These are phyloP conservation scores for Bugula neritina DNA, from an alignment of 2,888 invertebrate genomes.

Conservation along the genomic window DNA sequence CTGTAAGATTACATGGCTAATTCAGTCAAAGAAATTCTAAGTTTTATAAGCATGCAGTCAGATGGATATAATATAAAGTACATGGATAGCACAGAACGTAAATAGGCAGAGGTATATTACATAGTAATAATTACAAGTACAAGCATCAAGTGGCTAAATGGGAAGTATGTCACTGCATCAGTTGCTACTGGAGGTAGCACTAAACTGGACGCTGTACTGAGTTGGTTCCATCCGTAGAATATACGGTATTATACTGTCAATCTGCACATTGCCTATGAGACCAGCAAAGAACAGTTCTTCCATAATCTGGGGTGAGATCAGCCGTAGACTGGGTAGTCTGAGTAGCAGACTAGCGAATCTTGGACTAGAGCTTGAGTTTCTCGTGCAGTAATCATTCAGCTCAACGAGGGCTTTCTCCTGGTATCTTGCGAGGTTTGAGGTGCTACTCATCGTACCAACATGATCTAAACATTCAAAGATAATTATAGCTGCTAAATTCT, in stretches of 20 bases:
- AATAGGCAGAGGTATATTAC: no score
- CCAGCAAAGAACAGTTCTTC: slow-evolving; percentile 92
- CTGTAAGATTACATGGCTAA: no score
- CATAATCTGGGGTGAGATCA: slow-evolving; percentile 69
- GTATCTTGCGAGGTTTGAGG: slow-evolving; percentile 59
- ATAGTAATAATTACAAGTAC: no score
- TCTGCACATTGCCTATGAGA: slow-evolving; percentile 85
- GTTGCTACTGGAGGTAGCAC: no score
- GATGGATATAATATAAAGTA: no score
- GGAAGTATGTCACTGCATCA: no score
- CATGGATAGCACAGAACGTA: no score
- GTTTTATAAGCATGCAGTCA: no score
- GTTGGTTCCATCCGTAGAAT: slow-evolving; percentile 65
- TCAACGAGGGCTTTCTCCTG: slow-evolving; percentile 63
- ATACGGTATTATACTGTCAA: slow-evolving; percentile 87
- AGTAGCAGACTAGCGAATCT: slow-evolving; percentile 82
- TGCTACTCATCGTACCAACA: slow-evolving; percentile 55
- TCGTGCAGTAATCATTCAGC: slow-evolving; percentile 51
- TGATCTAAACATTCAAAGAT: slow-evolving; percentile 56
- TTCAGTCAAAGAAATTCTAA: no score
- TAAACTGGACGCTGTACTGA: slow-evolving; percentile 45
- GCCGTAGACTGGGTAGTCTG: slow-evolving; percentile 51
- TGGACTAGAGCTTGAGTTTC: slow-evolving; percentile 65
- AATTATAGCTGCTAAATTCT: background rate
- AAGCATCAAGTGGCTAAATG: no score